Base-by-base conservation (phyloP, 1,140 invertebrate species). In the Drosophila albomicans region DNA sequence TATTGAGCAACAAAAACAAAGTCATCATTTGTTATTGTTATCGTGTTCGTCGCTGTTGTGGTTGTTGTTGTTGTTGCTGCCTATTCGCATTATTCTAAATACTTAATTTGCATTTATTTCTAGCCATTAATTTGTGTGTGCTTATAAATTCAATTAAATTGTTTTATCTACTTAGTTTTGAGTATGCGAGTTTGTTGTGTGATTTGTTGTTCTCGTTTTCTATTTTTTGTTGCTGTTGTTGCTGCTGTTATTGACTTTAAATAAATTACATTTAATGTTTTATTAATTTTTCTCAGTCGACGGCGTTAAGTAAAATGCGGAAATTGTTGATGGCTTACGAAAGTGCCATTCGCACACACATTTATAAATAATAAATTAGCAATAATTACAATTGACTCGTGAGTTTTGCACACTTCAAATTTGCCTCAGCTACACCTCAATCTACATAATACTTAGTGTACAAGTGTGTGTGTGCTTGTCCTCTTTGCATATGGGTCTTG, bases 61-160 rank as follows among this genome's bases (percentile, higher is more conserved):
- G 67, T 56, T 70, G 35, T 72, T 72, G 72, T 66, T 72, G 54
- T 35, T 72, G 54, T 35, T 72, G 57, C 56, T 43, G 32, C 15
- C 45, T 51, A 59, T 71, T 75, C 68, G 59, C 70, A 72, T 78
- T 88, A 78, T 79, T 81, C 82, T 89, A 88, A 88, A 88, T 81
- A 89, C 67, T 81, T 62, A 75, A 89, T 88, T 88, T 88, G 85
- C 84, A 88, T 88, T 88, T 84, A 88, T 85, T 88, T 85, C 79
- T 75, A 54, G 78, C 56, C 66, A 76, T 89, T 85, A 89, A 76
- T 81, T 85, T 88, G 80, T 85, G 80, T 85, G 71, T 63, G 74
- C 85, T 84, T 73, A 88, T 84, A 88, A 85, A 88, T 79, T 89
- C 85, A 85, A 89, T 88, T 89, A 81, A 88, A 79, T 78, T 85